Evolutionary conservation across 2,888 invertebrate species (phyloP).

Genomic region (Ichneumoninae sp.): DNA sequence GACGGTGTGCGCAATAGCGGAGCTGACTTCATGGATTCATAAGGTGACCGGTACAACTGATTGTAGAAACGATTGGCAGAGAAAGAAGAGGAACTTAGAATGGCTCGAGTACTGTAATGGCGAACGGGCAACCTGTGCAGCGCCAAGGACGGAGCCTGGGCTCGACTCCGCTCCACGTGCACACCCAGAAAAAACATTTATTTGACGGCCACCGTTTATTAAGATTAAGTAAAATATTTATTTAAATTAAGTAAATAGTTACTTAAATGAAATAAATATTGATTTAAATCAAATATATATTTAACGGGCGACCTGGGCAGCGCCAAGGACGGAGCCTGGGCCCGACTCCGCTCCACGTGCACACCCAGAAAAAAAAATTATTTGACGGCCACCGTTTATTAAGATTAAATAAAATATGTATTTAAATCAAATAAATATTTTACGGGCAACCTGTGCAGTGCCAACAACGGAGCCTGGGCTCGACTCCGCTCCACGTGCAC

Average conservation of each 20-base stretch:
- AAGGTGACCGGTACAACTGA: not conserved
- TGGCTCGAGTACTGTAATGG: conserved; percentile 26
- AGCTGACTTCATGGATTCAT: not conserved
- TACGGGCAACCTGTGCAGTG: conserved; percentile 14
- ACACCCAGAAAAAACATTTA: not conserved
- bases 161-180: conserved; percentile 26
- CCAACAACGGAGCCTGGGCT: conserved; percentile 29
- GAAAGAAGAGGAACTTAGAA: conserved; percentile 13
- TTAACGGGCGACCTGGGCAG: no score
- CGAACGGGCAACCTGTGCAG: conserved; percentile 25
- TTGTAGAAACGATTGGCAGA: conserved; percentile 6
- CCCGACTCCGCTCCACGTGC: no score
- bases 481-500: conserved; percentile 18
- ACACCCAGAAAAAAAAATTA: no score
- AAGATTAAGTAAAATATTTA: no score
- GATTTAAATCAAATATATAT: no score
- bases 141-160: conserved; percentile 34
- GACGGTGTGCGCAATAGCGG: not conserved
- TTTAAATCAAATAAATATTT: no score
- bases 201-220: no score
- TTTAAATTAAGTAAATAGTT: no score
- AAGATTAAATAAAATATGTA: no score
- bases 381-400: no score
- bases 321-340: no score
- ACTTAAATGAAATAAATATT: no score